A percentile compares a stretch with the other conserved stretches of the same genome.
These are phyloP conservation scores for Silvanus unidentatus DNA, from an alignment of 2,888 invertebrate species.

Conservation along the genomic window DNA sequence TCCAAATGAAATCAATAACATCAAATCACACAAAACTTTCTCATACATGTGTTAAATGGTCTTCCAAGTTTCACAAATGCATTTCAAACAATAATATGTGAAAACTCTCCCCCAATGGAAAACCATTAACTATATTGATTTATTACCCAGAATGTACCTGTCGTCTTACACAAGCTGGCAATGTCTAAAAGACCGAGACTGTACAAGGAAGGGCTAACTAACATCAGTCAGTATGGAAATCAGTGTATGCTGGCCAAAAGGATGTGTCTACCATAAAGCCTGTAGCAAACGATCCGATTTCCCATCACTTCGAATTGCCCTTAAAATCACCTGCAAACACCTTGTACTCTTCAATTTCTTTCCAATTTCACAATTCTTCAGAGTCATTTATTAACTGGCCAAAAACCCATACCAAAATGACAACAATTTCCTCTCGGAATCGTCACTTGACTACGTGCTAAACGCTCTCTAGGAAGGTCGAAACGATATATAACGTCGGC, in stretches of 20 bases:
- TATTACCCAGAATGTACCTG: constrained; percentile 31
- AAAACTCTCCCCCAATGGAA: too few relatives aligned
- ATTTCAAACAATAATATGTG: too few relatives aligned
- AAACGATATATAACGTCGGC: constrained; percentile 40
- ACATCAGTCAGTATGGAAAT: constrained; percentile 44
- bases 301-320: neutral
- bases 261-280: constrained; percentile 20
- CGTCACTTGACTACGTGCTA: constrained; percentile 4
- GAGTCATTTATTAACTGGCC: neutral
- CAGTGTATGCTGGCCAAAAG: constrained; percentile 36
- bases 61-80: too few relatives aligned
- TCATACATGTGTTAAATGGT: too few relatives aligned
- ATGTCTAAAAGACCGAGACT: constrained; percentile 30
- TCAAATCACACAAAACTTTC: too few relatives aligned
- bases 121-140: too few relatives aligned
- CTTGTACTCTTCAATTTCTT: neutral
- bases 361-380: neutral
- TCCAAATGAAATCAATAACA: too few relatives aligned
- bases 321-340: neutral
- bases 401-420: neutral
- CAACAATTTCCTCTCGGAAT: neutral
- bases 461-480: constrained; percentile 28
- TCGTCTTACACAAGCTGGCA: constrained; percentile 37
- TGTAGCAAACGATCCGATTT: neutral
- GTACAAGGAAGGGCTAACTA: constrained; percentile 40